A percentile compares a stretch with the other conserved stretches of the same genome.
Evolutionary conservation across 64 coral and sea anemone genomes (phyloP).

Genomic region (Dendronephthya gigantea): DNA sequence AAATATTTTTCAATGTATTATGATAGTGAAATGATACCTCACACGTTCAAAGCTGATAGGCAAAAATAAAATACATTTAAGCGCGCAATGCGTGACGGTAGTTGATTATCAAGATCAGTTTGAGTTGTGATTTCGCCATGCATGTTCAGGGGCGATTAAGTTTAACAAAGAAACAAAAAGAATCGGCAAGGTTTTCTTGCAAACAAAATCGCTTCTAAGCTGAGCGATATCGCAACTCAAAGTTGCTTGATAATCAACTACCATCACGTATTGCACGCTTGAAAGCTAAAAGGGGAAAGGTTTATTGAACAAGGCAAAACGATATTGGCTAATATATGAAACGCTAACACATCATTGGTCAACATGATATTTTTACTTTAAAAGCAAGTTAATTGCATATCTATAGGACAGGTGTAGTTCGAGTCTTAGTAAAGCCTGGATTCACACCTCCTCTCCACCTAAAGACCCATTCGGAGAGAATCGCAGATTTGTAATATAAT

Average conservation of each 20-base stretch:
- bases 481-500: background rate
- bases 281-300: too few relatives aligned
- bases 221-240: too few relatives aligned
- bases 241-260: too few relatives aligned
- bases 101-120: too few relatives aligned
- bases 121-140: too few relatives aligned
- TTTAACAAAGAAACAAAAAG: too few relatives aligned
- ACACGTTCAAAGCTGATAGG: background rate
- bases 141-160: too few relatives aligned
- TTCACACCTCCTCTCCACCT: background rate
- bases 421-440: background rate
- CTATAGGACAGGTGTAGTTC: background rate
- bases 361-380: background rate
- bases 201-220: too few relatives aligned
- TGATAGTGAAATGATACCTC: background rate
- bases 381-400: background rate
- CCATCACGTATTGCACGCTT: too few relatives aligned
- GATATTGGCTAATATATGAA: background rate
- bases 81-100: too few relatives aligned
- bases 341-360: background rate
- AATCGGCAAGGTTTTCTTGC: too few relatives aligned
- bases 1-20: too few relatives aligned
- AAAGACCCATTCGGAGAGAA: background rate
- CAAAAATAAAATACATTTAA: background rate
- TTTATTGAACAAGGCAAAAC: background rate